Base-by-base conservation (phyloP, 2,888 invertebrate genomes). In the Trichopoda pennipes region DNA sequence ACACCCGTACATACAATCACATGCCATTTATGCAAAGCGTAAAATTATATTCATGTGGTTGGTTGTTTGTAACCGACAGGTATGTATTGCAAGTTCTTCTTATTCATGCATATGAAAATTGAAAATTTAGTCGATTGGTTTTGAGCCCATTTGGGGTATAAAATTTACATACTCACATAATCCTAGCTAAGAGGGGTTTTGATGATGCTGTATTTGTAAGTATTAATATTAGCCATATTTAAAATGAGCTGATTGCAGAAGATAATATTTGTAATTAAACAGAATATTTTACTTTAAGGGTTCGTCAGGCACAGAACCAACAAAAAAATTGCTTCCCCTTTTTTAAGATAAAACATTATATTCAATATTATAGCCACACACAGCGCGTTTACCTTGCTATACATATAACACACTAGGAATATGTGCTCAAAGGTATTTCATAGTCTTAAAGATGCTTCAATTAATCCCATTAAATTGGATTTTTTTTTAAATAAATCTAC, bases 61-160 rank as follows among this genome's bases (percentile, higher is more conserved):
- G 19, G 38, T 7, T 12, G 38, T 38, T 17, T 35, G 35, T 35
- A 28, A 19, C 63, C 60, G 66, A 51, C 69, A 77, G 77, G 70
- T 77, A 79, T 69, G 70, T 77, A 79, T 69, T 56, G 28, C 28
- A 53, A 42, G 53, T 63, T 49, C 9, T n/a, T 76, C 64, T 69
- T 42, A 49, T 66, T 76, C 72, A 63, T 69, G 68, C 61, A 77
- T 81, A 77, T 73, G 60, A 72, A 72, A 68, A 81, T 76, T 68
- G 49, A 53, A 73, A 64, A 77, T 64, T 63, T 38, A 77, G 81
- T 77, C 63, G 63, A 77, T 81, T 81, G 68, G 68, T 69, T 73
- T 77, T 53, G 28, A 53, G 73, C 51, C 77, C 68, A 63, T 35
- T 73, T 61, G 70, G 72, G 64, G 60, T 17, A 58, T 56, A 63